These are phyloP conservation scores for Ictalurus furcatus DNA, from an alignment of 2,113 vertebrate species.

Conservation along the genomic window DNA sequence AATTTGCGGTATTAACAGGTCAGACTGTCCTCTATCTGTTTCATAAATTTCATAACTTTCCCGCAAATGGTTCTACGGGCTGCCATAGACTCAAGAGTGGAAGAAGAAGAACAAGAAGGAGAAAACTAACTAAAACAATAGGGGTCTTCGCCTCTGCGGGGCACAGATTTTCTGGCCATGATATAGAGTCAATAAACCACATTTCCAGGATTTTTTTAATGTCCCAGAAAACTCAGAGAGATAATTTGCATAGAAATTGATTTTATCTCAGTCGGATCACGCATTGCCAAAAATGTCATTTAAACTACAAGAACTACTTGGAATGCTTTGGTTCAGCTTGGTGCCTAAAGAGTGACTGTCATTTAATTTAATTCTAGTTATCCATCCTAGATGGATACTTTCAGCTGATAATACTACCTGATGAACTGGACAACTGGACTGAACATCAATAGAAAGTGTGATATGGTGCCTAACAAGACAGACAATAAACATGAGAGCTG, in stretches of 20 bases:
- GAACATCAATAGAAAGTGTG: not conserved
- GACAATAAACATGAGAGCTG: not conserved
- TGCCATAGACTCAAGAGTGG: too few species aligned
- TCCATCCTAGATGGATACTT: conserved; percentile 31
- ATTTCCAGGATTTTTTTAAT: conserved; percentile 69
- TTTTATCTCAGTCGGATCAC: conserved; percentile 67
- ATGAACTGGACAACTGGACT: conserved; percentile 7
- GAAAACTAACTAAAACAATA: too few species aligned
- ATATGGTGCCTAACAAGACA: not conserved
- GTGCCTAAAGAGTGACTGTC: conserved; percentile 58
- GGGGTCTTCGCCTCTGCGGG: too few species aligned
- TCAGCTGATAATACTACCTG: conserved; percentile 26
- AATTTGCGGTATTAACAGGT: too few species aligned
- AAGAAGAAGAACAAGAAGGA: too few species aligned
- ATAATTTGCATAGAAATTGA: conserved; percentile 80
- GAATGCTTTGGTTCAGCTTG: conserved; percentile 60
- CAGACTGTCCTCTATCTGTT: too few species aligned
- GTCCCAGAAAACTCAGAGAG: conserved; percentile 62
- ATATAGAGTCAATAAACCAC: conserved; percentile 66
- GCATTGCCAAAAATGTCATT: conserved; percentile 65
- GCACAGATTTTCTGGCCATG: conserved; percentile 63
- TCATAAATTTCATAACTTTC: too few species aligned
- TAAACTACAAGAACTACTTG: conserved; percentile 67
- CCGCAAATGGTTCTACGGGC: too few species aligned
- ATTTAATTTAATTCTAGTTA: conserved; percentile 59